Base-by-base conservation (phyloP, 2,888 invertebrate genomes). In the Amorpha juglandis region DNA sequence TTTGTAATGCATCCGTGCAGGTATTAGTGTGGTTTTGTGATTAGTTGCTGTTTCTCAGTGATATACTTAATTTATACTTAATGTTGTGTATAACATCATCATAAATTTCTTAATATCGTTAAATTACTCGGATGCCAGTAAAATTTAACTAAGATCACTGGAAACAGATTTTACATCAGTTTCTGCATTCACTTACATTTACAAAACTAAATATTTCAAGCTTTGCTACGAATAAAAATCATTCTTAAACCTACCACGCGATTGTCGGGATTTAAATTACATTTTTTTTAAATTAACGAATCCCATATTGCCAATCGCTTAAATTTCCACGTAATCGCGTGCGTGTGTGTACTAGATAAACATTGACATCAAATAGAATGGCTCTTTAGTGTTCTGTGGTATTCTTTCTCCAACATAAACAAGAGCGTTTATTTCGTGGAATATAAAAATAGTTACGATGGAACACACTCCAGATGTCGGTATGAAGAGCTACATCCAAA, bases 401-500 rank as follows among this genome's bases (percentile, higher is more conserved):
- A 63, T 63, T 63, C 33, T 51, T 63, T 19, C 50, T 19, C 51
- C 38, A 38, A 38, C 38, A 63, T 51, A 63, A 63, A 63, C 63
- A 63, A 50, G 9, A 51, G 8, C 51, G 38, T 51, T 51, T 35
- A 51, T 33, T 50, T 50, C 50, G 63, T 38, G 35, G 48, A 63
- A 47, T 42, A 62, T 62, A 66, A 63, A 53, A 63, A 52, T 62
- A 66, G 63, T 50, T 33, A 19, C n/a, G 33, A 69, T 70, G 66
- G 72, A 74, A 76, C 71, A 70, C 66, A 73, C 71, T 78, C 75
- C 74, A 74, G 71, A 75, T 76, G 75, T 71, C 68, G 70, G 70
- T 68, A 74, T 67, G 50, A 67, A 63, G 62, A 69, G 63, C 58
- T 42, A 70, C 68, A 73, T 78, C 83, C 77, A 84, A 86, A 87